phyloP scores from a whole-genome alignment of 2,888 invertebrate species.

The Pachycephus smyrnensis region DNA sequence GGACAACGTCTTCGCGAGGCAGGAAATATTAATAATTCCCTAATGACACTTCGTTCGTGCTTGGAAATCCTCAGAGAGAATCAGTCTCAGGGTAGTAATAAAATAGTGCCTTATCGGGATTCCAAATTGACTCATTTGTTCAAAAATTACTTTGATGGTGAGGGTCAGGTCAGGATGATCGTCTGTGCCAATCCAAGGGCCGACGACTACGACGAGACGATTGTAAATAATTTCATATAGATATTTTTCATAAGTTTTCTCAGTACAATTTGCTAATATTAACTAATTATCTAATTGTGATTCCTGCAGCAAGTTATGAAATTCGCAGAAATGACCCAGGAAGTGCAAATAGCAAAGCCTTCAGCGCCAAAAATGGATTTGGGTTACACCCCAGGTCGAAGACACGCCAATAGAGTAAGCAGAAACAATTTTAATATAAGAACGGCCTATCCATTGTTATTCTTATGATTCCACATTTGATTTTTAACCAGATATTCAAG shows the following conservation, averaged over 20 bases:
- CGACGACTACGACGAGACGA: conserved; percentile 94
- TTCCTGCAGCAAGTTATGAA: conserved; percentile 86
- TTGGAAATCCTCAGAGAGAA: conserved; percentile 92
- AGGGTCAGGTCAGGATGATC: conserved; percentile 95
- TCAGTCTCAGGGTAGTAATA: conserved; percentile 77
- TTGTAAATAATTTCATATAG: conserved; percentile 70
- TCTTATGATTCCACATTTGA: not conserved
- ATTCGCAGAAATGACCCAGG: conserved; percentile 97
- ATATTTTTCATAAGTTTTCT: not conserved
- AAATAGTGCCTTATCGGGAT: conserved; percentile 94
- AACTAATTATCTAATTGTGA: not conserved
- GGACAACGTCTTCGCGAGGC: conserved; percentile 62
- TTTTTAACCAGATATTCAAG: conserved; percentile 53
- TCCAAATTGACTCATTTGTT: conserved; percentile 95
- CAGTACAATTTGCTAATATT: not conserved
- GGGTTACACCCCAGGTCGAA: conserved; percentile 81
- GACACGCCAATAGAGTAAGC: conserved; percentile 79
- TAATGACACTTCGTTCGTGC: conserved; percentile 58
- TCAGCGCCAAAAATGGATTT: conserved; percentile 72
- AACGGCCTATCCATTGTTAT: not conserved
- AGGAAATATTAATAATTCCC: conserved; percentile 93
- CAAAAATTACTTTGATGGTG: conserved; percentile 97
- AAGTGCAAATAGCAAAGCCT: conserved; percentile 85
- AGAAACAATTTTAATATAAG: not conserved
- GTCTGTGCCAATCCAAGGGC: conserved; percentile 95